Evolutionary conservation across 2,113 vertebrate genomes (phyloP).

Genomic region (Cyanistes caeruleus): DNA sequence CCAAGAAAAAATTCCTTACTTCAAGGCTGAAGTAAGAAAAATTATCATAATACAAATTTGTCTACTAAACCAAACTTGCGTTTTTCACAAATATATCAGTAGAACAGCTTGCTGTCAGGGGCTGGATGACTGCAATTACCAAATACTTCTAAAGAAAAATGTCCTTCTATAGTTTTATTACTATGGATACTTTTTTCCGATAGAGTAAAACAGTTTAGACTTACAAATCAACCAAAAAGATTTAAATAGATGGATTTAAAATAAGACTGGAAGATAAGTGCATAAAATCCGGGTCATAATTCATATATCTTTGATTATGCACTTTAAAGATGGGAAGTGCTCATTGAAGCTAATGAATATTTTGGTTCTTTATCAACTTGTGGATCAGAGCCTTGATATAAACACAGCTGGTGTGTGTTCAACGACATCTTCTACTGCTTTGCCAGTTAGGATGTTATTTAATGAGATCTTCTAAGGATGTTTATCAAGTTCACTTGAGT

Average conservation of each 20-base stretch:
- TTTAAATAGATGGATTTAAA: background rate
- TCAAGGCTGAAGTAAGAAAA: background rate
- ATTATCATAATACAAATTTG: background rate
- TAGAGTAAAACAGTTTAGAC: background rate
- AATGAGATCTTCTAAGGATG: background rate
- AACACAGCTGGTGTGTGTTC: conserved; percentile 59
- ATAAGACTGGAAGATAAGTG: background rate
- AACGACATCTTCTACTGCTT: background rate
- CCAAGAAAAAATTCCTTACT: background rate
- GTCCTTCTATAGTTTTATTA: background rate
- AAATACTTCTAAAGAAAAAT: background rate
- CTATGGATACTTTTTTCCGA: background rate
- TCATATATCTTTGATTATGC: conserved; percentile 10
- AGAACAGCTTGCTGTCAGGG: background rate
- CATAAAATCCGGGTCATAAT: background rate
- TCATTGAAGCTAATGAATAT: conserved; percentile 59
- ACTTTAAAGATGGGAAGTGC: conserved; percentile 22
- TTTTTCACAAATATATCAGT: background rate
- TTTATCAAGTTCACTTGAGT: conserved; percentile 17
- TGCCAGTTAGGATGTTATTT: background rate
- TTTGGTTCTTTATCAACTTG: conserved; percentile 52
- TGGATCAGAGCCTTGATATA: conserved; percentile 17
- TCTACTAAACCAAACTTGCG: background rate
- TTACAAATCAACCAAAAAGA: background rate
- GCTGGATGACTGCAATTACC: background rate